phyloP scores from a whole-genome alignment of 2,888 invertebrate species.

The Pterostichus niger region DNA sequence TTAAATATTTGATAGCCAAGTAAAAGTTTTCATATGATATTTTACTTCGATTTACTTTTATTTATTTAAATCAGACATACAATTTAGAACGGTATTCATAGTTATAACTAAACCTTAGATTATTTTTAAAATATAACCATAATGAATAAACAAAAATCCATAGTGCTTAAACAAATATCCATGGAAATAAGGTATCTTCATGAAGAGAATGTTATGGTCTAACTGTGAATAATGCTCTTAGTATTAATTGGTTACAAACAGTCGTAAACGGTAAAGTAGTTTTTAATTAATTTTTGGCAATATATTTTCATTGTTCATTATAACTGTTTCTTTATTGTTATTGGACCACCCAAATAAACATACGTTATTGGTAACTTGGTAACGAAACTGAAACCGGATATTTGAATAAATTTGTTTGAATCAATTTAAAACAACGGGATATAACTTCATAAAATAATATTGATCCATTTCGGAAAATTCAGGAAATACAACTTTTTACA shows the following conservation, averaged over 20 bases:
- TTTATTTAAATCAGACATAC: no score
- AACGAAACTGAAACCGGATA: slow-evolving; percentile 32
- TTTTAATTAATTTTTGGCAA: slow-evolving; percentile 2
- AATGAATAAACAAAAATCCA: no score
- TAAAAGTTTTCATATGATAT: no score
- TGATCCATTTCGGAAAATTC: slow-evolving; percentile 26
- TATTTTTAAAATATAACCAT: no score
- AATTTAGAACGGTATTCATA: no score
- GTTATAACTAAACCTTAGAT: no score
- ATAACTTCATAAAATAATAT: neutral
- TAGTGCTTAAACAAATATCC: no score
- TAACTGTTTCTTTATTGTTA: slow-evolving; percentile 43
- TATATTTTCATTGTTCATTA: slow-evolving; percentile 5
- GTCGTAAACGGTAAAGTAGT: slow-evolving; percentile 20
- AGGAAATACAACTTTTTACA: neutral
- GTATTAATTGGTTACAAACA: slow-evolving; percentile 62
- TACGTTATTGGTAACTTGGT: slow-evolving; percentile 13
- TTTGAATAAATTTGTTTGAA: slow-evolving; percentile 11
- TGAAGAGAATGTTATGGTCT: no score
- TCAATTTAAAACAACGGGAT: slow-evolving; percentile 28
- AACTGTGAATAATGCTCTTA: neutral
- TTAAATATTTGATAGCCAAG: no score
- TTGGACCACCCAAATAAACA: slow-evolving; percentile 34
- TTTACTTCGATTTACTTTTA: no score
- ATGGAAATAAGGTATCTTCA: no score